Conservation (phyloP, 2,113 vertebrate species). For the Limnothrissa miodon region DNA sequence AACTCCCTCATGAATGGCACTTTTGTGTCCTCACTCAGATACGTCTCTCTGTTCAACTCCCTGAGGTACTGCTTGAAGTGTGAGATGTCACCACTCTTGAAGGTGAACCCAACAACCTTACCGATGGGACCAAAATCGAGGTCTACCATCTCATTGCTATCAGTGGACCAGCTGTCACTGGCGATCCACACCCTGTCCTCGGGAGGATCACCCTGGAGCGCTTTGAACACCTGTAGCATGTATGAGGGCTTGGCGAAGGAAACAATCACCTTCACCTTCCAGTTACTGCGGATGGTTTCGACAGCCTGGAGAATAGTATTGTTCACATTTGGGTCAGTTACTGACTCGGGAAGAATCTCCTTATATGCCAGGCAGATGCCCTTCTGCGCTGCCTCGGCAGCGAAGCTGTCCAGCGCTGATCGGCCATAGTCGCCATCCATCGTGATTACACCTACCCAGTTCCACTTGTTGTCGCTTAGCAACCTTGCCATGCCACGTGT, state of each 20-base stretch:
- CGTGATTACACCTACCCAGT: slow-evolving; percentile 82
- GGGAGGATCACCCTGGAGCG: slow-evolving; percentile 58
- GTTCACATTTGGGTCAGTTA: slow-evolving; percentile 61
- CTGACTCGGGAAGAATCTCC: slow-evolving; percentile 76
- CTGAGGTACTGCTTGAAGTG: slow-evolving; percentile 74
- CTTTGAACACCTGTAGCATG: slow-evolving; percentile 71
- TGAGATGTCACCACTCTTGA: slow-evolving; percentile 73
- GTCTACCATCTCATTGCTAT: slow-evolving; percentile 63
- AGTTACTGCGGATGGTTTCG: slow-evolving; percentile 70
- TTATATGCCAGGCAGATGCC: slow-evolving; percentile 85
- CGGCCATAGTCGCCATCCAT: slow-evolving; percentile 84
- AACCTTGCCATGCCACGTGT: slow-evolving; percentile 82
- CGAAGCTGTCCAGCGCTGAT: slow-evolving; percentile 75
- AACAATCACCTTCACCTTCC: slow-evolving; percentile 79
- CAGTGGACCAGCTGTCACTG: slow-evolving; percentile 84
- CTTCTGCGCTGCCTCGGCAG: slow-evolving; percentile 66
- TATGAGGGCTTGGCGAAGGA: slow-evolving; percentile 78
- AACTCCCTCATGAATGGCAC: slow-evolving; percentile 76
- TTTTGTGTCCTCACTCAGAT: slow-evolving; percentile 40
- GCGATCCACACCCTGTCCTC: slow-evolving; percentile 84
- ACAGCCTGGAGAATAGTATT: slow-evolving; percentile 61
- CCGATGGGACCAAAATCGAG: slow-evolving; percentile 72
- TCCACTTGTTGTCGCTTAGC: slow-evolving; percentile 74
- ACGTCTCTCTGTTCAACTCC: slow-evolving; percentile 52
- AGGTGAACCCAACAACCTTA: slow-evolving; percentile 81